These are phyloP conservation scores for Ferrisia virgata DNA, from an alignment of 2,888 invertebrate genomes.

Conservation along the genomic window DNA sequence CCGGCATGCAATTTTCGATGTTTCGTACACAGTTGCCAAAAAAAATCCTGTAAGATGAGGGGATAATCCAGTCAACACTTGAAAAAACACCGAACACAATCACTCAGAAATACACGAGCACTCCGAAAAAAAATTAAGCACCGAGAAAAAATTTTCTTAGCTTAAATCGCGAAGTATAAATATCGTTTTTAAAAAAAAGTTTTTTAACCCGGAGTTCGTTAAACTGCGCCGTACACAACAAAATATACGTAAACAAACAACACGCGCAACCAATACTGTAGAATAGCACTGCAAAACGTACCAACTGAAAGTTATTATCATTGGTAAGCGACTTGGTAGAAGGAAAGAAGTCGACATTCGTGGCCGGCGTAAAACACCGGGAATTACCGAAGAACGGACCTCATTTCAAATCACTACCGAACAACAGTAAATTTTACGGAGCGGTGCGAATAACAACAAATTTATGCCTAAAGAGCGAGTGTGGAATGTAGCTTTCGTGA, in stretches of 20 bases:
- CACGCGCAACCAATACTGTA: constrained; percentile 14
- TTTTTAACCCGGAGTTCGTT: constrained; percentile 46
- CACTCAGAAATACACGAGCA: not conserved
- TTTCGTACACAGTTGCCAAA: too few relatives aligned
- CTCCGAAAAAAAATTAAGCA: not conserved
- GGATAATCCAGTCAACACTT: not conserved
- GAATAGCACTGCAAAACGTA: constrained; percentile 31
- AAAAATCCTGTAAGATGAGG: not conserved
- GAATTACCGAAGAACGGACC: not conserved
- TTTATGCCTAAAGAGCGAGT: not conserved
- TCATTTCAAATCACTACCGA: not conserved
- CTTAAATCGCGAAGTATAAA: not conserved
- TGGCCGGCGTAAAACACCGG: not conserved
- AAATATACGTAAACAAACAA: constrained; percentile 37
- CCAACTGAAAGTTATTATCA: constrained; percentile 4
- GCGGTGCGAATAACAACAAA: too few relatives aligned
- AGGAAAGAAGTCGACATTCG: constrained; percentile 25
- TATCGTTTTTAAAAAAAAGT: constrained; percentile 36
- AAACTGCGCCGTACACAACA: constrained; percentile 39
- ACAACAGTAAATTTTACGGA: not conserved
- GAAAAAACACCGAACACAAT: not conserved
- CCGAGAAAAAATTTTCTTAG: not conserved
- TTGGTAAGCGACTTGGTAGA: not conserved
- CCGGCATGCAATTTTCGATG: too few relatives aligned
- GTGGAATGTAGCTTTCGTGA: not conserved